A percentile compares a stretch with the other conserved stretches of the same genome.
phyloP scores from a whole-genome alignment of 1,140 invertebrate species.

The Latrodectus geometricus region DNA sequence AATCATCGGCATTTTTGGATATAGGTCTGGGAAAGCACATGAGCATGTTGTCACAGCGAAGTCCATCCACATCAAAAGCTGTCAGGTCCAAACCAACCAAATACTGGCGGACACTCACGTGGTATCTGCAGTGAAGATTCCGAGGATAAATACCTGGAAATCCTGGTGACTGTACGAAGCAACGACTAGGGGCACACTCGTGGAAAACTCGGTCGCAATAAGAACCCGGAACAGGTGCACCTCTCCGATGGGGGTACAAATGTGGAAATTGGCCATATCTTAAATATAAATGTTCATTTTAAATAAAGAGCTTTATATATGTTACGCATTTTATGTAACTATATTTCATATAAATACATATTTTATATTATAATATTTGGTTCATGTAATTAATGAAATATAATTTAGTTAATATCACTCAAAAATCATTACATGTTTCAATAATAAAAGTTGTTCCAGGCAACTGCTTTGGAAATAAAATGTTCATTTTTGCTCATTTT shows the following conservation, averaged over 20 bases:
- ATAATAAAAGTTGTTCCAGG: no score
- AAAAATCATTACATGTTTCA: no score
- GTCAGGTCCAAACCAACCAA: constrained; percentile 63
- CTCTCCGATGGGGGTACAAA: constrained; percentile 87
- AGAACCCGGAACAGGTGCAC: constrained; percentile 82
- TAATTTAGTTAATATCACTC: no score
- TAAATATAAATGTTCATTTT: neutral
- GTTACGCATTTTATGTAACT: no score
- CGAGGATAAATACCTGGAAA: constrained; percentile 92
- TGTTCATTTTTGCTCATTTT: no score
- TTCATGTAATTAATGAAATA: no score
- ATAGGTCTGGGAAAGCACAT: constrained; percentile 90
- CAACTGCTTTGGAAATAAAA: no score
- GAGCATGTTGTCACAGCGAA: constrained; percentile 93
- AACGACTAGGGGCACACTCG: constrained; percentile 84
- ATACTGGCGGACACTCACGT: constrained; percentile 61
- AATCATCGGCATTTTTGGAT: constrained; percentile 76
- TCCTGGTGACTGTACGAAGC: constrained; percentile 91
- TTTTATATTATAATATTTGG: no score
- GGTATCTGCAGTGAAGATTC: constrained; percentile 81
- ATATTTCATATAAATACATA: no score
- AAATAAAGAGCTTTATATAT: no score
- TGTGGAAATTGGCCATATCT: constrained; percentile 90
- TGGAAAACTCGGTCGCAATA: constrained; percentile 85
- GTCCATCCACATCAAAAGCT: constrained; percentile 88